phyloP scores from a whole-genome alignment of 2,113 vertebrate genomes.

The Sander lucioperca region DNA sequence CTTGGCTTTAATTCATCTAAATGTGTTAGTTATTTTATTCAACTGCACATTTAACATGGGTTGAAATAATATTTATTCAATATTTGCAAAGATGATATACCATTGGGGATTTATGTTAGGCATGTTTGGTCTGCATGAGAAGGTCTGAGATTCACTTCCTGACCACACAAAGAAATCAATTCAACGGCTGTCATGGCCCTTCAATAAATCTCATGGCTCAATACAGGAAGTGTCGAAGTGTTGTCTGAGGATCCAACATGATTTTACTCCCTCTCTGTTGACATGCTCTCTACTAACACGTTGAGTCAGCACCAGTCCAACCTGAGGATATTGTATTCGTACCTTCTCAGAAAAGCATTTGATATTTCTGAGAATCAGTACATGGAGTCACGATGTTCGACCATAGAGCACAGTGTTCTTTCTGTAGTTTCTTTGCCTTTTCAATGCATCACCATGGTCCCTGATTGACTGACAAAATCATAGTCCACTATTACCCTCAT shows the following conservation, averaged over 20 bases:
- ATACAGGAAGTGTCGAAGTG: conserved; percentile 40
- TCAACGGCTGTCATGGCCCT: conserved; percentile 40
- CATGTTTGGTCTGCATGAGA: conserved; percentile 40
- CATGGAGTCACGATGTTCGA: neutral
- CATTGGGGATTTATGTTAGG: neutral
- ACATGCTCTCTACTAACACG: conserved; percentile 23
- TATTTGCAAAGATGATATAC: neutral
- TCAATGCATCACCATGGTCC: neutral
- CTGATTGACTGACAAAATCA: conserved; percentile 46
- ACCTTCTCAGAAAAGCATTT: conserved; percentile 30
- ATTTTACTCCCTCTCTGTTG: conserved; percentile 40
- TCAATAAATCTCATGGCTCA: conserved; percentile 60
- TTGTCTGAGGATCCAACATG: conserved; percentile 24
- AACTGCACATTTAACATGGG: neutral
- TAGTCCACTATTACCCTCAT: conserved; percentile 25
- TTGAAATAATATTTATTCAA: neutral
- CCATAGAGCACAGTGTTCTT: conserved; percentile 17
- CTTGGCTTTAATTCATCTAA: neutral
- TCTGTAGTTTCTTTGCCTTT: neutral
- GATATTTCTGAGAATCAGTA: conserved; percentile 44
- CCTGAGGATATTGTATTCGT: conserved; percentile 23
- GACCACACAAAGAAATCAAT: conserved; percentile 58
- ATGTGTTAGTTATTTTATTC: neutral
- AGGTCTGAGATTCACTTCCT: conserved; percentile 33
- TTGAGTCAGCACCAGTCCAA: conserved; percentile 21